These are phyloP conservation scores for Melangyna quadrimaculata DNA, from an alignment of 2,888 invertebrate species.

Conservation along the genomic window DNA sequence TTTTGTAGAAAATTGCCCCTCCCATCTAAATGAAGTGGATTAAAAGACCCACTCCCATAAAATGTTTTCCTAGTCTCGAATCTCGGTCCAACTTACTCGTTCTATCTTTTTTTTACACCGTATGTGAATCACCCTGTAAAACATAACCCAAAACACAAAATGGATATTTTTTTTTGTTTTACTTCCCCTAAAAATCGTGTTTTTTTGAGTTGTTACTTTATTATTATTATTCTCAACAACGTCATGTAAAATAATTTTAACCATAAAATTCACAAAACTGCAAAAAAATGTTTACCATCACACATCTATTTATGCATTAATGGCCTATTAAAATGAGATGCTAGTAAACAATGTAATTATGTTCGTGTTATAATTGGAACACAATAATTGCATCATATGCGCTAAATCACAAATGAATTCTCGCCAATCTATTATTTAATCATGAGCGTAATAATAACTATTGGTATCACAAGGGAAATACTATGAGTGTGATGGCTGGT, in stretches of 20 bases:
- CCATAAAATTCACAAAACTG: not conserved
- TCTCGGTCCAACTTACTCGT: no score
- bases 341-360: not conserved
- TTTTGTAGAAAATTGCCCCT: no score
- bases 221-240: no score
- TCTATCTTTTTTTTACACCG: no score
- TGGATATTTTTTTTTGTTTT: no score
- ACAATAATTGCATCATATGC: not conserved
- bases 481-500: not conserved
- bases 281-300: not conserved
- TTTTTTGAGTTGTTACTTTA: no score
- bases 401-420: constrained; percentile 5
- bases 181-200: no score
- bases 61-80: no score
- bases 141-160: no score
- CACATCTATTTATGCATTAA: not conserved
- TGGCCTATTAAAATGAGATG: not conserved
- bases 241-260: not conserved
- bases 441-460: not conserved
- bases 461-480: not conserved
- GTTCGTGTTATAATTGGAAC: not conserved
- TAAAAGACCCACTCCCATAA: no score
- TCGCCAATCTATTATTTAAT: constrained; percentile 13
- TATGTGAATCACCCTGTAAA: no score
- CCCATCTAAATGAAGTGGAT: no score